Base-by-base conservation (phyloP, 2,113 vertebrate species). In the Miniopterus natalensis region DNA sequence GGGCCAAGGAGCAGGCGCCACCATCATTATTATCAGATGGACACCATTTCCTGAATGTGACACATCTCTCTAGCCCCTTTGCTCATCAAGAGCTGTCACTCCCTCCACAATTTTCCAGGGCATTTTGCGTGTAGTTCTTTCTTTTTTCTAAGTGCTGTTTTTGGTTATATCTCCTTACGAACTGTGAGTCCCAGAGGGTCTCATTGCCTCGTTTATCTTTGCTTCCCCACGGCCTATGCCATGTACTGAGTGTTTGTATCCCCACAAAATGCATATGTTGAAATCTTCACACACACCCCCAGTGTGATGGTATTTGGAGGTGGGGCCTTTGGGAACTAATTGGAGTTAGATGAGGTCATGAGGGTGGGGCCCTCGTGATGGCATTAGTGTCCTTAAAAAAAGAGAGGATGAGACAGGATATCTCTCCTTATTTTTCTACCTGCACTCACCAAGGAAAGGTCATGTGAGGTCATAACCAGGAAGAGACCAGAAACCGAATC, bases 1-100 rank as follows among this genome's bases (percentile, higher is more conserved):
- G 14, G 20, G 6, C 11, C 29, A 2, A 23, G 17, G 49, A 12
- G 6, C 47, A 18, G n/a, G 0, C 0, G 13, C 47, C 40, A 12
- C 42, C 21, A 0, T 1, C 0, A 1, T 8, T 3, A 3, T 3
- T 1, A 2, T 49, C n/a, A 13, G 61, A 36, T 6, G n/a, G 79
- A 8, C 0, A 0, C 49, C 36, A 5, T 6, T 25, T 47, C n/a
- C 71, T 20, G 40, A 63, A 49, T 2, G 6, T 0, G 15, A 77
- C 47, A 3, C 0, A 3, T 15, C 40, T 78, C 47, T 47, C 17
- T 11, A 49, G 25, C 8, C 5, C 18, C 10, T 47, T n/a, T 42
- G 45, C 51, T 87, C 42, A 15, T 68, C 13, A 45, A 61, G 29
- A 55, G 6, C 18, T 31, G 1, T 5, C n/a, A 3, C 31, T 23